phyloP scores from a whole-genome alignment of 2,888 invertebrate genomes.

The Argynnis bischoffii region DNA sequence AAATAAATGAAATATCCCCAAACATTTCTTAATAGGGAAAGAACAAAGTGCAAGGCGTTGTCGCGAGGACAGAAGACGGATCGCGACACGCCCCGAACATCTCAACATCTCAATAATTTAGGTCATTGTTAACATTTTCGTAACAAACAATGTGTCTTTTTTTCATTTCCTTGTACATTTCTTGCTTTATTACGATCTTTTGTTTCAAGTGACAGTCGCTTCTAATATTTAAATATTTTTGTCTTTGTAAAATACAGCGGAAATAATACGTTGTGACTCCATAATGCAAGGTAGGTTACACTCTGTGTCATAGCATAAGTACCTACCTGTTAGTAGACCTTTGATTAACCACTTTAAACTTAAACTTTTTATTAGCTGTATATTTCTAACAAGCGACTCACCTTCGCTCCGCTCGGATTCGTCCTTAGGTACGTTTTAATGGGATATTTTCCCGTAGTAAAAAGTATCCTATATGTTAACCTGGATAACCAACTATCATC shows the following conservation, averaged over 20 bases:
- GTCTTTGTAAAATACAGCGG: not conserved
- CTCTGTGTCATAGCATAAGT: too few species aligned
- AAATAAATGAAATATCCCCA: conserved; percentile 22
- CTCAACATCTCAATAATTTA: conserved; percentile 8
- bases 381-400: too few species aligned
- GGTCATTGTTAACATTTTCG: conserved; percentile 4
- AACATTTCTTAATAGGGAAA: conserved; percentile 28
- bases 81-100: not conserved
- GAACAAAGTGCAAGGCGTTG: conserved; percentile 35
- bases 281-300: too few species aligned
- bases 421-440: too few species aligned
- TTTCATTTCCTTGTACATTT: conserved; percentile 12
- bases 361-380: too few species aligned
- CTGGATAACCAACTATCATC: too few species aligned
- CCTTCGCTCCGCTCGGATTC: too few species aligned
- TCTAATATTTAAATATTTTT: not conserved
- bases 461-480: too few species aligned
- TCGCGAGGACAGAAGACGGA: conserved; percentile 24
- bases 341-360: too few species aligned
- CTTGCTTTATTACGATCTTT: conserved; percentile 2
- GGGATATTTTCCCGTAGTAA: too few species aligned
- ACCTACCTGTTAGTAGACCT: too few species aligned
- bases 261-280: too few species aligned
- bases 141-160: conserved; percentile 7
- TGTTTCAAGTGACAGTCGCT: not conserved